These are phyloP conservation scores for Berghia stephanieae DNA, from an alignment of 1,140 invertebrate species.

Conservation along the genomic window DNA sequence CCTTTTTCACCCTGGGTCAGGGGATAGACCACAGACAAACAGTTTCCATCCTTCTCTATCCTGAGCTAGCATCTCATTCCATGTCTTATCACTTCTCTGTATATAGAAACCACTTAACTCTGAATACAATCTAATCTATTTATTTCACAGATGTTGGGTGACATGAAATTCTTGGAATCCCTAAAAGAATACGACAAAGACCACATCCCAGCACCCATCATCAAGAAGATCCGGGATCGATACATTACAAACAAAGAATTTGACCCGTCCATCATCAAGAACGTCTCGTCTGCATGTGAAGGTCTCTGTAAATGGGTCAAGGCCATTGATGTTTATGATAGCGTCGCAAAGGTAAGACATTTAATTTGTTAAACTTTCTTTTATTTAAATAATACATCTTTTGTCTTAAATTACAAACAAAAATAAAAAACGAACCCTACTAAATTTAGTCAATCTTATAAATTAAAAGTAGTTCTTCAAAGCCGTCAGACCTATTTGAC, in stretches of 20 bases:
- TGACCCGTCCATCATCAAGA: slow-evolving; percentile 65
- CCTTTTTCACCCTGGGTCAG: too few species aligned
- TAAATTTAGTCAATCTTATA: background rate
- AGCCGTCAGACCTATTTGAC: too few species aligned
- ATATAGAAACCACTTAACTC: too few species aligned
- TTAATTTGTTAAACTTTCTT: background rate
- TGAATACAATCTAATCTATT: too few species aligned
- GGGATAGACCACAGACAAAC: too few species aligned
- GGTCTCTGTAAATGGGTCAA: slow-evolving; percentile 67
- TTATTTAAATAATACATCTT: background rate
- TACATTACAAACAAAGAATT: slow-evolving; percentile 66
- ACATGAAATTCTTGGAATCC: slow-evolving; percentile 69
- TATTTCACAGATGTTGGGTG: slow-evolving; percentile 82
- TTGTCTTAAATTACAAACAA: background rate
- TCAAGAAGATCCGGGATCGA: slow-evolving; percentile 62
- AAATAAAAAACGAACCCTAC: background rate
- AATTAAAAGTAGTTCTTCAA: too few species aligned
- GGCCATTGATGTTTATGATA: slow-evolving; percentile 65
- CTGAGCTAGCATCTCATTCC: too few species aligned
- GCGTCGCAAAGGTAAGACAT: slow-evolving; percentile 61
- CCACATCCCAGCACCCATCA: slow-evolving; percentile 62
- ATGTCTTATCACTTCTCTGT: too few species aligned
- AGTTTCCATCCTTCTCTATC: too few species aligned
- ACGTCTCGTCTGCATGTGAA: slow-evolving; percentile 67
- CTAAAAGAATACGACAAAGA: slow-evolving; percentile 69